These are phyloP conservation scores for Nothobranchius kuhntae DNA, from an alignment of 2,113 vertebrate species.

Conservation along the genomic window DNA sequence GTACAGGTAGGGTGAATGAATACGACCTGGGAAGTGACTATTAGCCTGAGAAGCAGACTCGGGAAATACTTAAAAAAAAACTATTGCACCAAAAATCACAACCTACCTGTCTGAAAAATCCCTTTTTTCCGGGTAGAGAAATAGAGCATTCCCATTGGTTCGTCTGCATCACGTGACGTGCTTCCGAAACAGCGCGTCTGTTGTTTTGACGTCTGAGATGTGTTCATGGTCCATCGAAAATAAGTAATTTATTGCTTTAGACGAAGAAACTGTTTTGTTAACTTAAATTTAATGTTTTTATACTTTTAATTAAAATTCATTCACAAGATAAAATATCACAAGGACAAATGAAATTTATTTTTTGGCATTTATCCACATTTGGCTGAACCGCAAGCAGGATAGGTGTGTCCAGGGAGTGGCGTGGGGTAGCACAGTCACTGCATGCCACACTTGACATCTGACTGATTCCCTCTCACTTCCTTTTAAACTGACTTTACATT, in stretches of 20 bases:
- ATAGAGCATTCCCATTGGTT: constrained; percentile 62
- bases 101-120: constrained; percentile 56
- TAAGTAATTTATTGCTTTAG: accelerated
- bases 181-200: background rate
- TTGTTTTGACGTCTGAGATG: constrained; percentile 16
- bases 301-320: no score
- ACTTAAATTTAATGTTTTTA: no score
- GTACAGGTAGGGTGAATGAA: background rate
- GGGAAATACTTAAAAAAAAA: background rate
- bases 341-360: no score
- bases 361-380: no score
- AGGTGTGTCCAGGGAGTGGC: no score
- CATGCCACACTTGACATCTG: no score
- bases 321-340: no score
- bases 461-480: no score
- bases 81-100: constrained; percentile 17
- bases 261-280: no score
- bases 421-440: no score
- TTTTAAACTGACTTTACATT: no score
- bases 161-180: constrained; percentile 34
- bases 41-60: background rate
- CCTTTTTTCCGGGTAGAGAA: constrained; percentile 69
- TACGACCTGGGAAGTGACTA: background rate
- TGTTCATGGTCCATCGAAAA: constrained; percentile 5
- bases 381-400: no score